Conservation (phyloP, 2,113 vertebrate species). For the Xiphophorus couchianus region DNA sequence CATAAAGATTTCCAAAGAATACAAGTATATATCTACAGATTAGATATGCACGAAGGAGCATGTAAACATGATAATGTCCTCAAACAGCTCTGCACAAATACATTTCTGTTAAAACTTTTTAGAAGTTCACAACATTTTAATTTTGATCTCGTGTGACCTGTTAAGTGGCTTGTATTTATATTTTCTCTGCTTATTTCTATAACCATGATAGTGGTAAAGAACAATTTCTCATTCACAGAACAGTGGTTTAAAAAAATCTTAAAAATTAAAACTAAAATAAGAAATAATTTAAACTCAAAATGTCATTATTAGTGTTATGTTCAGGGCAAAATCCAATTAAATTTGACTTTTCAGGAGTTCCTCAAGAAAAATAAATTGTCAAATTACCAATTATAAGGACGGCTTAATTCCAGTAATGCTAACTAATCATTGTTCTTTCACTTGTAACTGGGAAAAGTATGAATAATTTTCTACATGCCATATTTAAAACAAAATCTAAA, state of each 20-base stretch:
- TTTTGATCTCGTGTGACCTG: background rate
- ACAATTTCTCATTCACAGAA: background rate
- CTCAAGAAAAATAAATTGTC: too few relatives aligned
- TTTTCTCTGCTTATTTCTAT: background rate
- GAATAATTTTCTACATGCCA: too few relatives aligned
- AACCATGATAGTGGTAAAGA: background rate
- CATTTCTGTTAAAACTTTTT: background rate
- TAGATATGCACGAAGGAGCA: background rate
- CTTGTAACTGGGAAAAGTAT: too few relatives aligned
- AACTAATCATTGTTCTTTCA: too few relatives aligned
- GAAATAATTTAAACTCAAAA: too few relatives aligned
- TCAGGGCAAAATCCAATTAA: background rate
- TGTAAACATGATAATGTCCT: background rate
- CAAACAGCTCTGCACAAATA: background rate
- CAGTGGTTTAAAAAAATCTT: background rate
- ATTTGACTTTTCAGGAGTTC: background rate
- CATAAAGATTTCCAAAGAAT: background rate
- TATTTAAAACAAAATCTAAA: too few relatives aligned
- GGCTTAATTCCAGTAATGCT: too few relatives aligned
- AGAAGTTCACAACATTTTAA: background rate
- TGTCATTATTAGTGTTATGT: background rate
- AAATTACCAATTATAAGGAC: too few relatives aligned
- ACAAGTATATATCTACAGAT: too few relatives aligned
- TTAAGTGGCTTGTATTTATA: background rate
- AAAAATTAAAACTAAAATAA: too few relatives aligned